These are phyloP conservation scores for Oxyura jamaicensis DNA, from an alignment of 2,113 vertebrate genomes.

Conservation along the genomic window DNA sequence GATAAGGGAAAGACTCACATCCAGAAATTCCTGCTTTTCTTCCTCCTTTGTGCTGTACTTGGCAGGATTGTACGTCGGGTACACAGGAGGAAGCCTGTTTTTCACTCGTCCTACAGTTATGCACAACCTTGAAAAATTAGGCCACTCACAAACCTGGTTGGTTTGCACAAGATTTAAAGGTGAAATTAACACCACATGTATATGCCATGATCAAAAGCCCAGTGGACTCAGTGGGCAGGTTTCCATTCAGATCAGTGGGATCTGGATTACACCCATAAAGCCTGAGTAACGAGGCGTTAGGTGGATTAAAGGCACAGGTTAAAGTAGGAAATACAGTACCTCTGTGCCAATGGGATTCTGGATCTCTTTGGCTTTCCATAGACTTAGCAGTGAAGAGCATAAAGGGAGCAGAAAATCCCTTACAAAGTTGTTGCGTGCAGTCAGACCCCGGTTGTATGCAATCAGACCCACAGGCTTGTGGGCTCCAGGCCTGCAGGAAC, in stretches of 20 bases:
- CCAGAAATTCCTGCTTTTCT: background rate
- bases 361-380: conserved; percentile 15
- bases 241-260: conserved; percentile 47
- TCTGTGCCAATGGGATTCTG: conserved; percentile 28
- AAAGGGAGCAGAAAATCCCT: background rate
- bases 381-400: background rate
- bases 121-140: conserved; percentile 4
- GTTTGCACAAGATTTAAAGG: conserved; percentile 19
- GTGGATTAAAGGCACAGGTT: conserved; percentile 37
- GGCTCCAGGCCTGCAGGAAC: background rate
- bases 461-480: background rate
- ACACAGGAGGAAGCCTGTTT: background rate
- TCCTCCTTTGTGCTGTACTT: background rate
- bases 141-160: background rate
- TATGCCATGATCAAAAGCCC: background rate
- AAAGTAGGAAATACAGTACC: conserved; percentile 13
- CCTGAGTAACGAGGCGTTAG: conserved; percentile 1
- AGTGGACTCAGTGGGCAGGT: background rate
- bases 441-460: background rate
- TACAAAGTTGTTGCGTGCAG: background rate
- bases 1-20: background rate
- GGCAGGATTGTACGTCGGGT: background rate
- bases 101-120: background rate
- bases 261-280: conserved; percentile 55
- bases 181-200: conserved; percentile 21